Evolutionary conservation across 2,888 invertebrate species (phyloP), one percentile per base, ranked within the genome.

Genomic region (Automeris io): DNA sequence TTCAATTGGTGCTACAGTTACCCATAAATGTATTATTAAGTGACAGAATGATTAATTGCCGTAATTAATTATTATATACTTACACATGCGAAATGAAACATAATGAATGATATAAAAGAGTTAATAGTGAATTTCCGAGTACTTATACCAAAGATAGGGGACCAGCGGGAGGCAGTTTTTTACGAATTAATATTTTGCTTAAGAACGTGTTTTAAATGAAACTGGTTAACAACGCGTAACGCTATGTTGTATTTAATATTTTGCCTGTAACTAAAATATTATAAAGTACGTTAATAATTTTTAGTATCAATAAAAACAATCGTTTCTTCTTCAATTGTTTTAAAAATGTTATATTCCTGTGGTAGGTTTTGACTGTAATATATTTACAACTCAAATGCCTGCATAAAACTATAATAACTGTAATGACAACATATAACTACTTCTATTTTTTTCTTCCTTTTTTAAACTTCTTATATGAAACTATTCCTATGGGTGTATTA

Each of bases 71-170:
- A 24, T 21, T 37, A 22, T 29, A 35, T 42, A 47, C 43, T 47
- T 38, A 42, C 38, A 18, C 37, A 34, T 26, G 39, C 40, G 33
- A 40, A 39, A 45, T 46, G 39, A 33, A 40, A 33, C 42, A 35
- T 43, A 52, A 52, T 58, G 60, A 68, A 71, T 71, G 62, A 57
- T 59, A 65, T 68, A 65, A 68, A 59, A 68, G 61, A 58, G 51
- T 46, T 70, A 63, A 68, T 65, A 60, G 62, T 55, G 53, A 60
- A 66, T 72, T 70, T 65, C 57, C 70, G 71, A 71, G 71, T 72
- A 69, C 54, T 44, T 52, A 53, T 50, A 56, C 49, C 7, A n/a
- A n/a, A 29, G 16, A 29, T 29, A 29, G 42, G n/a, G 29, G 7
- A 16, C 16, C n/a, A 16, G 29, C n/a, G 16, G 16, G 29, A 16